Base-by-base conservation (phyloP, 2,888 invertebrate species). In the Meta bourneti region DNA sequence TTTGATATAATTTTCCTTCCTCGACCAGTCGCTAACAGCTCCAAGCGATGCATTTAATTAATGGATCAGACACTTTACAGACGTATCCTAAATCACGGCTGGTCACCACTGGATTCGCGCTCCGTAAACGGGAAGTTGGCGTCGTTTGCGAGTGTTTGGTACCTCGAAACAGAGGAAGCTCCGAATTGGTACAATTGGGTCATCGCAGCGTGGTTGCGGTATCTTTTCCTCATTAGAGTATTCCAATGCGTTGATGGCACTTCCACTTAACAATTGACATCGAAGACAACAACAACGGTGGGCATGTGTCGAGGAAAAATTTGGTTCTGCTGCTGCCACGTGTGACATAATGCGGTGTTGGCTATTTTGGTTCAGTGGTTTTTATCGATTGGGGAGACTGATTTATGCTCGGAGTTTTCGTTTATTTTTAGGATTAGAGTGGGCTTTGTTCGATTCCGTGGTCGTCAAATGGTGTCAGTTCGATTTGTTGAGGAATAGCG, bases 311-410 rank as follows among this genome's bases (percentile, higher is more conserved):
- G 48, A 82, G 82, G 51, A 82, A 72, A 71, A 82, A 51, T 19
- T 9, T 52, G 8, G n/a, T n/a, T 49, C 19, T 71, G 49, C 51
- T 82, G 71, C 52, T 71, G 72, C 19, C 34, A 2, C 34, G 34
- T 34, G 34, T 34, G 34, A 34, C 34, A 34, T 4, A 34, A 34
- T 82, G 13, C 7, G 69, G 20, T 51, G 48, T 48, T 9, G 71
- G 71, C 82, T 82, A 82, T 82, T 82, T 82, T 82, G 82, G 70
- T 72, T 71, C 20, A 7, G 8, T 71, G 72, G 19, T 82, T 82
- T 80, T 82, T 82, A 82, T 82, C 82, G 71, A 52, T 20, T 34
- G 34, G 34, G 34, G 34, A 34, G 82, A 19, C 70, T 82, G 72
- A 72, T 82, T 82, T 61, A 69, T 61, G 82, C 20, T 70, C 70